phyloP scores from a whole-genome alignment of 1,140 invertebrate genomes.

The Drepana arcuata region DNA sequence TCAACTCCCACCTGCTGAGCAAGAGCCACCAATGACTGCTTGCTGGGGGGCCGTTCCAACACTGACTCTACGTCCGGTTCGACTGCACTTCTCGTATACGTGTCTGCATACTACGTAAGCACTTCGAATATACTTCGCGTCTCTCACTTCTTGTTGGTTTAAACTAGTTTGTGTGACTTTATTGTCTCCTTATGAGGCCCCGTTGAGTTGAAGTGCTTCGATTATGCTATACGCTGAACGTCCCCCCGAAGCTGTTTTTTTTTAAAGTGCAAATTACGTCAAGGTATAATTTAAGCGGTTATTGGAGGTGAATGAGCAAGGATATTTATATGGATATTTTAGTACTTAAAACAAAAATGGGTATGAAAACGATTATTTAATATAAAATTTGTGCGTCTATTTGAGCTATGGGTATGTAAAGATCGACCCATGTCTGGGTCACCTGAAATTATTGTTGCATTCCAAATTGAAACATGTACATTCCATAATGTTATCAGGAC shows the following conservation, averaged over 20 bases:
- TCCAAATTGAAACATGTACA: conserved; percentile 36
- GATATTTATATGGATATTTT: conserved; percentile 65
- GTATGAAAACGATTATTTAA: conserved; percentile 25
- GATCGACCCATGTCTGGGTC: conserved; percentile 3
- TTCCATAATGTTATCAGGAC: conserved; percentile 24
- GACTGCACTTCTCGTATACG: conserved; percentile 36
- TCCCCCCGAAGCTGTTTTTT: conserved; percentile 58
- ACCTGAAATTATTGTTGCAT: conserved; percentile 31
- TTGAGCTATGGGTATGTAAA: conserved; percentile 15
- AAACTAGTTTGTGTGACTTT: conserved; percentile 8
- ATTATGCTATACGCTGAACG: conserved; percentile 54
- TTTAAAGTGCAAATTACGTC: conserved; percentile 63
- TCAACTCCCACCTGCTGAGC: conserved; percentile 95
- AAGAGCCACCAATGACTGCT: conserved; percentile 88
- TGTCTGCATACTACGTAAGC: conserved; percentile 41
- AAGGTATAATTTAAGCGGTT: conserved; percentile 51
- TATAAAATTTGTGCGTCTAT: conserved; percentile 19
- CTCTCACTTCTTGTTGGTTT: conserved; percentile 4
- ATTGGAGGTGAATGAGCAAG: conserved; percentile 48
- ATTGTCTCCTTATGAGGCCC: conserved; percentile 8
- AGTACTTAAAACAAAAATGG: conserved; percentile 47
- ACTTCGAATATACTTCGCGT: conserved; percentile 47
- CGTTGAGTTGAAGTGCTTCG: conserved; percentile 45
- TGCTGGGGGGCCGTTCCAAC: conserved; percentile 57
- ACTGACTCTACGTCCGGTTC: conserved; percentile 32